Evolutionary conservation across 2,113 vertebrate genomes (phyloP).

Genomic region (Lepisosteus oculatus): DNA sequence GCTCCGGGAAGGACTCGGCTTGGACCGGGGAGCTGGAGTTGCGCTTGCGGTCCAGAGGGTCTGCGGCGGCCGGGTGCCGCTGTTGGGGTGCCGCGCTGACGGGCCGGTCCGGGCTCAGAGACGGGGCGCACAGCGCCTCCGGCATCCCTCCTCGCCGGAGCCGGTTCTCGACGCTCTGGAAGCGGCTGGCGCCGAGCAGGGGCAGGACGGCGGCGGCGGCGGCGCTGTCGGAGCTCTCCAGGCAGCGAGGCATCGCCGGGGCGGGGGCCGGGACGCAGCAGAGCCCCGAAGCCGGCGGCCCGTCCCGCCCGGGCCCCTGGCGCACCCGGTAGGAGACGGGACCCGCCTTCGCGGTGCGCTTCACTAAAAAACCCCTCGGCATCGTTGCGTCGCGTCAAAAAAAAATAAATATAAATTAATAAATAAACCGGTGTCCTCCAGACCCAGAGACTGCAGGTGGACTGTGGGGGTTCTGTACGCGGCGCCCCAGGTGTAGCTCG

Average conservation of each 20-base stretch:
- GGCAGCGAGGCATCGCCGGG: not conserved
- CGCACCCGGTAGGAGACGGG: slow-evolving; percentile 46
- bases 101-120: slow-evolving; percentile 31
- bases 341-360: slow-evolving; percentile 40
- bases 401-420: not conserved
- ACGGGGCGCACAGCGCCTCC: slow-evolving; percentile 10
- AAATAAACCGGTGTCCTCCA: not conserved
- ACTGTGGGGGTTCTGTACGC: not conserved
- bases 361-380: slow-evolving; percentile 55
- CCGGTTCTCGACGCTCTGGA: slow-evolving; percentile 23
- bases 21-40: slow-evolving; percentile 24
- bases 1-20: slow-evolving; percentile 37
- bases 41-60: slow-evolving; percentile 16
- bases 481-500: not conserved
- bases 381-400: slow-evolving; percentile 25
- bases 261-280: not conserved
- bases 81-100: slow-evolving; percentile 26
- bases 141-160: slow-evolving; percentile 27
- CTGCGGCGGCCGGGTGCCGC: slow-evolving; percentile 11
- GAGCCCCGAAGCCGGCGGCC: slow-evolving; percentile 2
- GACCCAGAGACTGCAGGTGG: no score
- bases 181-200: slow-evolving; percentile 1
- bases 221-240: slow-evolving; percentile 1
- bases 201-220: not conserved
- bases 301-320: not conserved